Conservation (phyloP, 1,140 invertebrate species). For the Branchinecta lynchi region DNA sequence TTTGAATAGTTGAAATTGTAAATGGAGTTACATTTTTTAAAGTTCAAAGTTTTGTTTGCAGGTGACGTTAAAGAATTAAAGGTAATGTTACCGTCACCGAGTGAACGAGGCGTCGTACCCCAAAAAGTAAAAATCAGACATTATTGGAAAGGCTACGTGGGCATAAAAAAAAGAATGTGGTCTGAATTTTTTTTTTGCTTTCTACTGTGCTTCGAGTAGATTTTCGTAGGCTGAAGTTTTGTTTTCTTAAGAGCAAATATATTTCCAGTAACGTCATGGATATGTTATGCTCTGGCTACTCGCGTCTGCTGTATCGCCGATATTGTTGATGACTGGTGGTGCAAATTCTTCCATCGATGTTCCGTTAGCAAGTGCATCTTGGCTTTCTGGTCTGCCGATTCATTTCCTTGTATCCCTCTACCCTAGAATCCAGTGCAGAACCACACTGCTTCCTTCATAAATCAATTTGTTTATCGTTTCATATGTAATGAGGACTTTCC, state of each 20-base stretch:
- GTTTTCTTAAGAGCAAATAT: conserved; percentile 10
- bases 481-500: conserved; percentile 9
- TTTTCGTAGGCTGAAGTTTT: conserved; percentile 9
- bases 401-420: conserved; percentile 6
- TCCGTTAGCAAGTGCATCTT: conserved; percentile 9
- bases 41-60: no score
- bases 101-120: no score
- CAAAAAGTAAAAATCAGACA: no score
- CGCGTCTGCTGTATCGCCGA: conserved; percentile 3
- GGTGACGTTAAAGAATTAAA: no score
- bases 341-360: conserved; percentile 5
- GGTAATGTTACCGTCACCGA: no score
- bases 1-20: no score
- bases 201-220: conserved; percentile 5
- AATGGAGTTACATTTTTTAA: no score
- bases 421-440: conserved; percentile 8
- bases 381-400: conserved; percentile 4
- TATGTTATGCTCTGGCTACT: conserved; percentile 9
- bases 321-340: conserved; percentile 1
- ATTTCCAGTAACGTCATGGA: conserved; percentile 6
- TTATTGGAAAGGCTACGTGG: no score
- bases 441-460: conserved; percentile 5
- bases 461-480: conserved; percentile 10
- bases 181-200: conserved; percentile 4
- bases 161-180: no score